phyloP scores from a whole-genome alignment of 2,113 vertebrate genomes.

The Pelusios castaneus region DNA sequence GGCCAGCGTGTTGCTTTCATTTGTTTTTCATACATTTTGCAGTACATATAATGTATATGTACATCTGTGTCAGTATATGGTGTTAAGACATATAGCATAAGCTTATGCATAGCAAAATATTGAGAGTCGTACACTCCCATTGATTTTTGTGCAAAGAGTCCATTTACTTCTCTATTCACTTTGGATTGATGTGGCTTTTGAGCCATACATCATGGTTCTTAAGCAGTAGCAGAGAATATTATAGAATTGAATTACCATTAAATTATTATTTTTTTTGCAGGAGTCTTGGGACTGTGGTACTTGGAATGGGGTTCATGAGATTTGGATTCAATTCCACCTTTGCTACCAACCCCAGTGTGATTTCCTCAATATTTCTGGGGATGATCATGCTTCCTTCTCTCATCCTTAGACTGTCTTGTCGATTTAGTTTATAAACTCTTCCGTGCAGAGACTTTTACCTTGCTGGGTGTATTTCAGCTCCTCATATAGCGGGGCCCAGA shows the following conservation, averaged over 20 bases:
- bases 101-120: background rate
- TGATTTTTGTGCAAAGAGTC: background rate
- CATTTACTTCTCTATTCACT: background rate
- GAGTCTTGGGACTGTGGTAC: background rate
- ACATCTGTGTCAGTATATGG: background rate
- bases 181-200: background rate
- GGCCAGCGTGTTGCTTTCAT: background rate
- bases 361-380: background rate
- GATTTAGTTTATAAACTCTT: background rate
- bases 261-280: background rate
- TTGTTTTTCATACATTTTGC: background rate
- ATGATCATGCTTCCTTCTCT: background rate
- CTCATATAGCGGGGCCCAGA: background rate
- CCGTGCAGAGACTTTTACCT: background rate
- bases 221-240: background rate
- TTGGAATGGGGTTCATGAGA: background rate
- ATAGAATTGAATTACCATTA: background rate
- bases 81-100: background rate
- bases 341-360: background rate
- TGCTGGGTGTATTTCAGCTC: background rate
- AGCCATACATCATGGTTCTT: background rate
- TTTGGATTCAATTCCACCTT: background rate
- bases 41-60: background rate
- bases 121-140: background rate
- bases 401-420: background rate